Base-by-base conservation (phyloP, 2,888 invertebrate genomes). In the Nysson spinosus region DNA sequence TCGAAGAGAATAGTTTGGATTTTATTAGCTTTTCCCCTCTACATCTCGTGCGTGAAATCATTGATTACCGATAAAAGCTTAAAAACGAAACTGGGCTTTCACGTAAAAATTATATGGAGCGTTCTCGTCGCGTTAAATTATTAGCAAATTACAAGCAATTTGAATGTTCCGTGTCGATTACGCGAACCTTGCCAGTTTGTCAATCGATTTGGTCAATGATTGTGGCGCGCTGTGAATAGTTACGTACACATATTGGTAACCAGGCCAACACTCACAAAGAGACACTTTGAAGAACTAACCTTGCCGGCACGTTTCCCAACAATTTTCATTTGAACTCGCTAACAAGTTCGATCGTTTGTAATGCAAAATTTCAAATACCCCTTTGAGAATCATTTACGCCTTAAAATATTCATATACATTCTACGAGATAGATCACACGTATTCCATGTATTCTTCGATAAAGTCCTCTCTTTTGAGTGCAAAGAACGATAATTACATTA, bases 111-210 rank as follows among this genome's bases (percentile, higher is more conserved):
- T 66, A 69, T 60, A 54, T 43, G 43, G 43, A 20, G 42, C 42
- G 40, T 26, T 40, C 44, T 56, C 50, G 26, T 52, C 69, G 58
- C 58, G 54, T 66, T 66, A 66, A 72, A 69, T 72, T 66, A 72
- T 72, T 72, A 54, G 39, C 39, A 58, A 56, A 63, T 72, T 61
- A 55, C 62, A 46, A 47, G 72, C 60, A 40, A 61, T 65, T 55
- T 72, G 26, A 66, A 69, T 60, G 62, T 28, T 50, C 12, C 51
- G 56, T 56, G 50, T 65, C 58, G 65, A 69, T 72, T 69, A 65
- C 49, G 52, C 64, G 35, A 47, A 28, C 30, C 30, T 35, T 30
- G 37, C 40, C 16, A 19, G 37, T 19, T 54, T 24, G 57, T 34
- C 30, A 44, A 69, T 69, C 65, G 61, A 65, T 69, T 65, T 34